Evolutionary conservation across 1,140 invertebrate species (phyloP), one percentile per base, ranked within the genome.

Genomic region (Meloidogyne floridensis): DNA sequence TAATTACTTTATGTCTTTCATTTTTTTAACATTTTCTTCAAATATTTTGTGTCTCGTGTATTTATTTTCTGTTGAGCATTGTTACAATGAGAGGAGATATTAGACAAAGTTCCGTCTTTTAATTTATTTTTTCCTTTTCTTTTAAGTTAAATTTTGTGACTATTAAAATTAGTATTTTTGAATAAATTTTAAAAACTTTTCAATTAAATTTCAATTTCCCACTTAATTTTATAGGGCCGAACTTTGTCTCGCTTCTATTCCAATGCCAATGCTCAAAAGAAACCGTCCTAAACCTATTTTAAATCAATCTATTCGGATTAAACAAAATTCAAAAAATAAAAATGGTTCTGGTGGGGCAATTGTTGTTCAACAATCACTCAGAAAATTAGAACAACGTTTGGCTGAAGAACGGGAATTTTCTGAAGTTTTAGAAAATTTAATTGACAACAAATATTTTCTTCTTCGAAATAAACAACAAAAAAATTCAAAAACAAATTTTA

Each of bases 191-290:
- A 47, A 47, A 47, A 6, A 47, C 7, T 47, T 47, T 32, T 54
- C 73, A 75, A 77, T 65, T 53, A 77, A 77, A 32, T 32, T 32
- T 32, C 32, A 32, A 32, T 32, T 32, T 71, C 13, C 72, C 13
- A 47, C 4, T 32, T 7, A 47, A 5, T 54, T 54, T 10, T 72
- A 8, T 47, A 79, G 77, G n/a, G 20, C 65, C 3, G 77, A 79
- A 56, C 77, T 79, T 65, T 79, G 54, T 79, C 77, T 79, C 51
- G 11, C 77, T 69, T 10, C 77, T 69, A 42, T 71, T 69, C 13
- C 7, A 69, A 43, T 69, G 11, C 56, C 77, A 47, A 71, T 79
- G 65, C 77, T 72, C 32, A 47, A 79, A 65, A 53, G 54, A 53
- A 20, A 32, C 15, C 51, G 18, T 18, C 65, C 59, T 15, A 54